Evolutionary conservation across 1,140 invertebrate species (phyloP), one percentile per base, ranked within the genome.

Genomic region (Megalonaias nervosa): DNA sequence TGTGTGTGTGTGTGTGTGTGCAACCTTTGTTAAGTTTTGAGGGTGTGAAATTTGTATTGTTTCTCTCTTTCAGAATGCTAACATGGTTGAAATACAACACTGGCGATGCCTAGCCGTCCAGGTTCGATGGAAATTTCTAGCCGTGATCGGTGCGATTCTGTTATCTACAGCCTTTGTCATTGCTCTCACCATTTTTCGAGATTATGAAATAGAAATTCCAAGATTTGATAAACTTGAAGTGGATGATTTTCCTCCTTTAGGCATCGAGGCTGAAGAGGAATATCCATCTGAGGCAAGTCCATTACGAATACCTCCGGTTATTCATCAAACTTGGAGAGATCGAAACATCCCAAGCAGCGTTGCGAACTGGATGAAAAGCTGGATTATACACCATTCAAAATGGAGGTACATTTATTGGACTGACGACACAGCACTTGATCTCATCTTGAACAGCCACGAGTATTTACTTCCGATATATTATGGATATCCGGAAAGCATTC

Each of bases 391-490:
- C 26, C 81, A 88, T 65, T 84, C 85, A n/a, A 81, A 80, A n/a
- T 89, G 88, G 88, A 80, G 81, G 31, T 86, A 88, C 70, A 87
- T 84, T 84, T 82, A 88, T 23, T 89, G 88, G 88, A 89, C 88
- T 19, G 83, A 87, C 62, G 81, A 82, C 5, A 82, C 79, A 75
- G 84, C 83, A 11, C 65, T 82, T 38, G n/a, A 81, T 57, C 65
- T 89, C 2, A 81, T 89, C 48, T 57, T 71, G 13, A 79, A 84
- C 14, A 80, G 80, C 62, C 84, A 86, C 71, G 78, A 83, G 16
- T 23, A 75, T 67, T 81, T 86, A 58, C 74, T 89, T 31, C 67
- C 66, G 11, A 67, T 81, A 19, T 89, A 80, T 78, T 81, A 87
- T 68, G 72, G 66, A 19, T 89, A 89, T 74, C n/a, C 73, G 16